Base-by-base conservation (phyloP, 2,113 vertebrate genomes). In the Myxocyprinus asiaticus region DNA sequence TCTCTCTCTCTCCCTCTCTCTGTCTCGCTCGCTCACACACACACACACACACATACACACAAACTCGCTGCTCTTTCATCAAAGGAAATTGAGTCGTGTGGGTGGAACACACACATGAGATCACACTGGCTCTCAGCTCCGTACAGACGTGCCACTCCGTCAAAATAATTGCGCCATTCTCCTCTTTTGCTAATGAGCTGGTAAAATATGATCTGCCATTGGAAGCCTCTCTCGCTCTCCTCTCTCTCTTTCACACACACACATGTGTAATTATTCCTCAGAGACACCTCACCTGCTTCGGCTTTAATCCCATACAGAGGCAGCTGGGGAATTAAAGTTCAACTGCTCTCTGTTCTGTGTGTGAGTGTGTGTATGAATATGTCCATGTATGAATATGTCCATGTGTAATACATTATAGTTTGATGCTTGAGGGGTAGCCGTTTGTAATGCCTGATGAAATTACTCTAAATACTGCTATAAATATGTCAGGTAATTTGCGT, bases 171-270 rank as follows among this genome's bases (percentile, higher is more conserved):
- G 90, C 86, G 84, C 81, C 78, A 69, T 88, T 85, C 85, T 87
- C 84, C 88, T 88, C 88, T 89, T 85, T 84, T 90, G 88, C 90
- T 93, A 91, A 92, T 89, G 89, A 93, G 90, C 83, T 88, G 85
- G 85, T 89, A 87, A 90, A 89, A 90, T 90, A 90, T 87, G 86
- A 89, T 86, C 75, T 76, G 84, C n/a, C 81, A 85, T 91, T 91
- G 88, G 85, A 79, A 81, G 86, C 85, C 82, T 63, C 76, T 81
- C 86, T 7, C 53, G 81, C 85, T 61, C 8, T 56, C 58, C 17
- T n/a, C 7, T 42, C 17, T 14, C 56, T 56, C 22, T 71, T 9
- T 55, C 4, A 14, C 78, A 82, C 67, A 82, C 84, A 76, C 82
- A 47, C 4, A 56, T 78, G 74, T 85, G 71, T 81, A 66, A 84